phyloP scores from a whole-genome alignment of 2,888 invertebrate genomes.

The Heteromyza rotundicornis region DNA sequence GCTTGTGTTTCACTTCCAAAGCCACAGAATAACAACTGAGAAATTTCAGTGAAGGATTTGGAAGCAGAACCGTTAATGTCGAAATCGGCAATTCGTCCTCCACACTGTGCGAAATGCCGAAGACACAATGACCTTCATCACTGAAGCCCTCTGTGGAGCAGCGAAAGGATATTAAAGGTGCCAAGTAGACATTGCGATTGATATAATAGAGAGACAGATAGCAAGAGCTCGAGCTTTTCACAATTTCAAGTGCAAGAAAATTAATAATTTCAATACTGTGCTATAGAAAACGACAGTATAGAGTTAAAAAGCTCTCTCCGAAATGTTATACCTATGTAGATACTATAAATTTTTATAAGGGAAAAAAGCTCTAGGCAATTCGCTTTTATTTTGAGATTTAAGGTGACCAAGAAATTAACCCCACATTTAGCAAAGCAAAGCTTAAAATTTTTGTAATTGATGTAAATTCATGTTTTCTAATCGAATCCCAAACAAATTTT shows the following conservation, averaged over 20 bases:
- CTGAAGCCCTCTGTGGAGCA: conserved; percentile 26
- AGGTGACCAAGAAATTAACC: neutral
- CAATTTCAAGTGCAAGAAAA: conserved; percentile 48
- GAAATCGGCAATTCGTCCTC: conserved; percentile 23
- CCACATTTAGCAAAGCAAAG: too few species aligned
- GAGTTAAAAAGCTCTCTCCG: neutral
- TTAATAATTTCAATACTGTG: conserved; percentile 38
- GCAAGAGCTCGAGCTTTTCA: conserved; percentile 27
- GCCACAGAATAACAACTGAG: neutral
- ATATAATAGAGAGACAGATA: conserved; percentile 5
- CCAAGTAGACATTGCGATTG: conserved; percentile 2
- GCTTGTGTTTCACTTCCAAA: neutral
- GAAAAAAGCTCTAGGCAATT: neutral
- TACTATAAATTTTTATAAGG: neutral
- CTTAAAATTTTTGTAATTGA: too few species aligned
- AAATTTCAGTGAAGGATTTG: conserved; percentile 3
- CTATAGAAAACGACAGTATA: too few species aligned
- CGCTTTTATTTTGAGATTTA: neutral
- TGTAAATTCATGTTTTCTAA: too few species aligned
- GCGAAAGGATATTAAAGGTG: neutral
- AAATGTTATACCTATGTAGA: neutral
- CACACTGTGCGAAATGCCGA: conserved; percentile 27
- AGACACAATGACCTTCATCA: conserved; percentile 58
- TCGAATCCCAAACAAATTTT: too few species aligned
- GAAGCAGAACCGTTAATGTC: conserved; percentile 9